These are phyloP conservation scores for Hemibagrus guttatus DNA, from an alignment of 2,797 vertebrate species.

Conservation along the genomic window DNA sequence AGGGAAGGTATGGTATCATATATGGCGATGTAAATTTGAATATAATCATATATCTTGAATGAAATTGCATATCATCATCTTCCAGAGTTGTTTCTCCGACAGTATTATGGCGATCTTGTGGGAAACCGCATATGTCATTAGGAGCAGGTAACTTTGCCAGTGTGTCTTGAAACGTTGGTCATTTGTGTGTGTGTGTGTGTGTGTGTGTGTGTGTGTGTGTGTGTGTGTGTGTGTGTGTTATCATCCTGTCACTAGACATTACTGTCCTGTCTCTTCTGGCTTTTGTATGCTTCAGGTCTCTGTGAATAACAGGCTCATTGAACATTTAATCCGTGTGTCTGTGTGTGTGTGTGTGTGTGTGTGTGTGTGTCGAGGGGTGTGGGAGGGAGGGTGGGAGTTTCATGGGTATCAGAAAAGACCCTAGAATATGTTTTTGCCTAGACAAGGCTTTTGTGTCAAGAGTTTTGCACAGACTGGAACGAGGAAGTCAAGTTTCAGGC, in stretches of 20 bases:
- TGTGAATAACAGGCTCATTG: conserved; percentile 9
- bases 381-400: not conserved
- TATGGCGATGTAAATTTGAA: conserved; percentile 16
- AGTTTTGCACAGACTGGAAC: not conserved
- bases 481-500: conserved; percentile 8
- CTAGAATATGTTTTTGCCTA: not conserved
- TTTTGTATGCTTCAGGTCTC: conserved; percentile 16
- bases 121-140: not conserved
- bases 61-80: conserved; percentile 31
- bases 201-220: conserved; percentile 7
- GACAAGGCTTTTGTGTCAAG: conserved; percentile 1
- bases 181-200: conserved; percentile 11
- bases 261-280: conserved; percentile 28
- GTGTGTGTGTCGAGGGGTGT: not conserved
- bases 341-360: conserved; percentile 9
- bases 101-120: conserved; percentile 28
- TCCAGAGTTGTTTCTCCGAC: conserved; percentile 2
- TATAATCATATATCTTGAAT: conserved; percentile 30
- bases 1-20: conserved; percentile 16
- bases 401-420: conserved; percentile 3
- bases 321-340: not conserved
- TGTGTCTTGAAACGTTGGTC: conserved; percentile 26
- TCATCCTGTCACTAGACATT: conserved; percentile 30
- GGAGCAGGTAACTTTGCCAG: conserved; percentile 29
- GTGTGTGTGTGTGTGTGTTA: conserved; percentile 11